Conservation (phyloP, 2,113 vertebrate species). For the Melanotaenia duboulayi region DNA sequence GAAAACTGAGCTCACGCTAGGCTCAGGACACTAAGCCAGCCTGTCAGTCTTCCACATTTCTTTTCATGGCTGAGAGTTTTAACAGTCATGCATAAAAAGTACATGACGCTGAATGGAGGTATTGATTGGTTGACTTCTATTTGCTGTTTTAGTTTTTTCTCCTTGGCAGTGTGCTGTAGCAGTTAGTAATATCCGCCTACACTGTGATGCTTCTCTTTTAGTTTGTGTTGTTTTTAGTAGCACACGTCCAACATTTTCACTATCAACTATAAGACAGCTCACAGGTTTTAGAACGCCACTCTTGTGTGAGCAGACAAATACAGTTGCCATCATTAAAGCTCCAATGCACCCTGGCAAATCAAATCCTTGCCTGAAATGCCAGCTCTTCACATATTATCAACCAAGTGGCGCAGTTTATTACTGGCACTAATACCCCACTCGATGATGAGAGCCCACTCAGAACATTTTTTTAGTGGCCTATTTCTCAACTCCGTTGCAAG, state of each 20-base stretch:
- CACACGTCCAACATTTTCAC: conserved; percentile 55
- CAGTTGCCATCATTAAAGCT: conserved; percentile 55
- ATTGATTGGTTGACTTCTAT: conserved; percentile 25
- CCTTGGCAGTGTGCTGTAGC: conserved; percentile 44
- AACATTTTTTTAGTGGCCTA: conserved; percentile 54
- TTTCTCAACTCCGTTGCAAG: conserved; percentile 43
- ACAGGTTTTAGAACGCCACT: conserved; percentile 37
- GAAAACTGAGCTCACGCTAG: conserved; percentile 13
- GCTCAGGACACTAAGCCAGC: not conserved
- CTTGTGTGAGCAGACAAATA: conserved; percentile 51
- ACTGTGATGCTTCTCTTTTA: conserved; percentile 41
- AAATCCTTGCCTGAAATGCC: conserved; percentile 66
- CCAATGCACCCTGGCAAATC: conserved; percentile 54
- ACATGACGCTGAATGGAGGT: conserved; percentile 17
- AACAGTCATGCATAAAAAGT: conserved; percentile 1
- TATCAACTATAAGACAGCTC: conserved; percentile 50
- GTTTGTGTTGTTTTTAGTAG: conserved; percentile 49
- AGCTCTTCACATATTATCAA: conserved; percentile 66
- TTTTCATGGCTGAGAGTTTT: not conserved
- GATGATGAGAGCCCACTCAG: conserved; percentile 67
- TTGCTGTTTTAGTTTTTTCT: conserved; percentile 21
- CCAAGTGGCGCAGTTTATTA: conserved; percentile 72
- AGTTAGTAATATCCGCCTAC: conserved; percentile 64
- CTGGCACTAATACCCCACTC: conserved; percentile 67
- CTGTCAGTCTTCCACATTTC: conserved; percentile 7